phyloP scores from a whole-genome alignment of 2,113 vertebrate genomes.

The Oceanites oceanicus region DNA sequence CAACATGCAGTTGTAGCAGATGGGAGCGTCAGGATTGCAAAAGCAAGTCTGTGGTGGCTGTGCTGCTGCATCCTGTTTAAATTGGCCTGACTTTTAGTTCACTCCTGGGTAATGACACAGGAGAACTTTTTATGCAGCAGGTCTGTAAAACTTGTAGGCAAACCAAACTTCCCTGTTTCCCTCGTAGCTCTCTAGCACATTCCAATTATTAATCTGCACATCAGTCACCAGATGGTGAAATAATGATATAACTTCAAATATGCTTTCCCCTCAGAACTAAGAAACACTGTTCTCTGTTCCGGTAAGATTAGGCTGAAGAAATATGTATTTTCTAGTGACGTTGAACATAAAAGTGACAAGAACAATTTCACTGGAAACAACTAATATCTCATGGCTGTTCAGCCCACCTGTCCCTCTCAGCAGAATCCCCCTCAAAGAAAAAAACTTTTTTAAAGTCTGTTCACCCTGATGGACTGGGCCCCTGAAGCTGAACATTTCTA shows the following conservation, averaged over 20 bases:
- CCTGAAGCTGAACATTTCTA: not conserved
- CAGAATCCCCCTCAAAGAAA: not conserved
- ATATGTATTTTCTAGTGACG: not conserved
- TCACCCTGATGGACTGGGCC: not conserved
- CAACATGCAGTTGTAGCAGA: not conserved
- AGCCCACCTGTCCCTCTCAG: not conserved
- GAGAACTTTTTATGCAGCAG: not conserved
- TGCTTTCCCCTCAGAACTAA: not conserved
- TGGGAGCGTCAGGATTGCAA: not conserved
- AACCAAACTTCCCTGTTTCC: not conserved
- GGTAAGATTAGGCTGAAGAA: not conserved
- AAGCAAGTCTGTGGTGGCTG: not conserved
- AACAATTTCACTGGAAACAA: not conserved
- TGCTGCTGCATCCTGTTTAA: slow-evolving; percentile 8
- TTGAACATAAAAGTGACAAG: not conserved
- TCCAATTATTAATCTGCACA: not conserved
- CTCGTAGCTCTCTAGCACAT: not conserved
- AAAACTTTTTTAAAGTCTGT: not conserved
- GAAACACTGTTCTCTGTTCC: not conserved
- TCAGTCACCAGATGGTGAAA: not conserved
- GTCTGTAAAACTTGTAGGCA: not conserved
- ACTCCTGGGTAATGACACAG: not conserved
- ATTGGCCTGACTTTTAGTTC: not conserved
- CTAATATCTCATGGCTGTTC: not conserved
- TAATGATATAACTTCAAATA: not conserved